phyloP scores from a whole-genome alignment of 2,113 vertebrate genomes.

The Merops nubicus region DNA sequence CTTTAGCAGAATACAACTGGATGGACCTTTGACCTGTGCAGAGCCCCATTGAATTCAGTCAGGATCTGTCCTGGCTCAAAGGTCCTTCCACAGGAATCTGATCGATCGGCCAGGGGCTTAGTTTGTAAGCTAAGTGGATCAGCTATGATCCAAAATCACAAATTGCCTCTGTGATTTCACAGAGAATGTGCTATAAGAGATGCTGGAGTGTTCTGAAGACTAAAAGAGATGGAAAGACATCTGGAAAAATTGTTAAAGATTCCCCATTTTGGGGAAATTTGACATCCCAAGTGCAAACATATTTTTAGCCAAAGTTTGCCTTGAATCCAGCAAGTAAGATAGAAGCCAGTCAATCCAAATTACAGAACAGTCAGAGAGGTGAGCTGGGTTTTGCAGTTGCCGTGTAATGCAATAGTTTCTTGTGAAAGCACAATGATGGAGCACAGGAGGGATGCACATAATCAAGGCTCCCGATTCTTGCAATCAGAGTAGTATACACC shows the following conservation, averaged over 20 bases:
- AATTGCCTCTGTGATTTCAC: constrained; percentile 62
- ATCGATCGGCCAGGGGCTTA: constrained; percentile 20
- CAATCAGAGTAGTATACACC: neutral
- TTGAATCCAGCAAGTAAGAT: neutral
- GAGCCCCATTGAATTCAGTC: neutral
- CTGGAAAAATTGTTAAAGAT: neutral
- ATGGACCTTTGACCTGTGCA: neutral
- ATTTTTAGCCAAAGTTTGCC: constrained; percentile 18
- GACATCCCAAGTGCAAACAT: neutral
- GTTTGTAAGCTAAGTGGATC: constrained; percentile 48
- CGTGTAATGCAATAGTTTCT: neutral
- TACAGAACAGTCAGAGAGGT: neutral
- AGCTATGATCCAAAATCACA: constrained; percentile 46
- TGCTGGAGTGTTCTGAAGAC: constrained; percentile 14
- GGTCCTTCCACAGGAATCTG: constrained; percentile 9
- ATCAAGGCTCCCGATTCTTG: neutral
- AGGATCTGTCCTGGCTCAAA: neutral
- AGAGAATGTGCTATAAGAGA: constrained; percentile 12
- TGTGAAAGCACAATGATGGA: neutral
- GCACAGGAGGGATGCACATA: neutral
- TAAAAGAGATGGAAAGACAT: constrained; percentile 1
- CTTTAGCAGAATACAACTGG: neutral
- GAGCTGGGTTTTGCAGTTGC: constrained; percentile 25
- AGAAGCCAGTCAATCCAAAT: neutral
- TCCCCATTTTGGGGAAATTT: constrained; percentile 56